Percentiles rank a stretch among this genome's conserved stretches.
These are phyloP conservation scores for Scytalopus superciliaris DNA, from an alignment of 2,113 vertebrate genomes.

Conservation along the genomic window DNA sequence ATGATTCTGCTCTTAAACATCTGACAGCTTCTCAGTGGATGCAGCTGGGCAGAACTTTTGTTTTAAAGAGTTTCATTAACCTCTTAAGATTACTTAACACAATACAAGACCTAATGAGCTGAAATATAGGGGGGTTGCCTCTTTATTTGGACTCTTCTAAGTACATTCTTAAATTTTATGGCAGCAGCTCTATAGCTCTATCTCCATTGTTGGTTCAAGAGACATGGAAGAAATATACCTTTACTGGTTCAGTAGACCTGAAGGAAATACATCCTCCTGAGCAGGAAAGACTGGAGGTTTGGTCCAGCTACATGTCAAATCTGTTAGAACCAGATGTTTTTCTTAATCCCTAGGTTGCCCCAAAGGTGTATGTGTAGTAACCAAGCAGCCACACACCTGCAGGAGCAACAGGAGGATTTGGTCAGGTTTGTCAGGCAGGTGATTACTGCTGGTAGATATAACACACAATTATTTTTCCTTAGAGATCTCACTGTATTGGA, in stretches of 20 bases:
- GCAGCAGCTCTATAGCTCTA: background rate
- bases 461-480: background rate
- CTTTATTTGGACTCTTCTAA: background rate
- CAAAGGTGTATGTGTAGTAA: background rate
- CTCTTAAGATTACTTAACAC: background rate
- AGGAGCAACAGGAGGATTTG: background rate
- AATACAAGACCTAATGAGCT: background rate
- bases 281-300: background rate
- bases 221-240: background rate
- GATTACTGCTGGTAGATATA: background rate
- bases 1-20: background rate
- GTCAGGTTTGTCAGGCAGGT: background rate
- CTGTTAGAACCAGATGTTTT: background rate
- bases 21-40: background rate
- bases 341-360: background rate
- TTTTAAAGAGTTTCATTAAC: background rate
- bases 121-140: background rate
- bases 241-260: background rate
- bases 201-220: background rate
- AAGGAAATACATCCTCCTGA: background rate
- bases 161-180: background rate
- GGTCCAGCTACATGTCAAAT: background rate
- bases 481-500: fast-evolving
- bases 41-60: background rate
- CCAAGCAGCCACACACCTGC: background rate